Evolutionary conservation across 2,113 vertebrate genomes (phyloP).

Genomic region (Ceyx melanurus): DNA sequence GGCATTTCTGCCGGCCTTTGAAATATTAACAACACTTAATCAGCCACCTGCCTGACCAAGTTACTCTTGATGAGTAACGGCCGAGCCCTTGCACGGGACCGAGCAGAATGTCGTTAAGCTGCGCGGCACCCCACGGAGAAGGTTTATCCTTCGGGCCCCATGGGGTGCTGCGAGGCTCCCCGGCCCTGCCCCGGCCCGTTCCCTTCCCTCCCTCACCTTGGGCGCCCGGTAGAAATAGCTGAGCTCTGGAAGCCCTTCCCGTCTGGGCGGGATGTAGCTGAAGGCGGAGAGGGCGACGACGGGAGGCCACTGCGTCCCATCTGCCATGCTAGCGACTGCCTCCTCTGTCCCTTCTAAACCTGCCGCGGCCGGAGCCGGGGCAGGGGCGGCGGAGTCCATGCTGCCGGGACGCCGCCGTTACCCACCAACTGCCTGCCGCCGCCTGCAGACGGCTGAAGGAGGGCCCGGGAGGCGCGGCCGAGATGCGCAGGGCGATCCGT

Average conservation of each 20-base stretch:
- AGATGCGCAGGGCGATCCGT: not conserved
- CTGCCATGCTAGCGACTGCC: not conserved
- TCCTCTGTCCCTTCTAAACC: not conserved
- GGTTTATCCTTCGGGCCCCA: rapidly evolving
- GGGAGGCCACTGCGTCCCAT: not conserved
- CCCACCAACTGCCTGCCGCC: not conserved
- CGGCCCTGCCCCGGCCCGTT: rapidly evolving
- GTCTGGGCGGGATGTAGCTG: constrained; percentile 55
- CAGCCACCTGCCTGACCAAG: not conserved
- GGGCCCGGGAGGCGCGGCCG: too few species aligned
- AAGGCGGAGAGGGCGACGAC: constrained; percentile 49
- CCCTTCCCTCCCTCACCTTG: constrained; percentile 11
- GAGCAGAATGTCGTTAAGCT: rapidly evolving
- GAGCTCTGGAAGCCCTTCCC: constrained; percentile 56
- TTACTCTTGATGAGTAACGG: not conserved
- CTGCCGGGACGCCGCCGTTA: not conserved
- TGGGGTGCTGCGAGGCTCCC: rapidly evolving
- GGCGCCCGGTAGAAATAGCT: constrained; percentile 59
- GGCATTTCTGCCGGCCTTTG: rapidly evolving
- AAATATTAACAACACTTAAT: not conserved
- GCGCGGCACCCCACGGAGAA: rapidly evolving
- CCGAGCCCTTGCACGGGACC: rapidly evolving
- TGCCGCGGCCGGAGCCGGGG: rapidly evolving
- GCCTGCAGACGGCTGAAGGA: not conserved
- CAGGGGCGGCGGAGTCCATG: not conserved